These are phyloP conservation scores for Phlogophora meticulosa DNA, from an alignment of 2,888 invertebrate species.

Conservation along the genomic window DNA sequence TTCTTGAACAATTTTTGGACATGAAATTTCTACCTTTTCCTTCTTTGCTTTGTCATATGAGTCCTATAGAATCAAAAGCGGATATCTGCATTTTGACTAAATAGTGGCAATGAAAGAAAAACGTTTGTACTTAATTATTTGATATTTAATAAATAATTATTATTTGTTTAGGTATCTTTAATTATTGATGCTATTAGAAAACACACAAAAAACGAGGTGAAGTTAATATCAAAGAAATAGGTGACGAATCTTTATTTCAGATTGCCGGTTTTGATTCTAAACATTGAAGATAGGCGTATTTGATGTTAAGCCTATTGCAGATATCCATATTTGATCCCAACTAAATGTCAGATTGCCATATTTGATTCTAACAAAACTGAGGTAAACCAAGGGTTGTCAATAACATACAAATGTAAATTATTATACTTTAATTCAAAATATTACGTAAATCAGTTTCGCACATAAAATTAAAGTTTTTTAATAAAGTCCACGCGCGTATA, in stretches of 20 bases:
- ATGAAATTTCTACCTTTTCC: no score
- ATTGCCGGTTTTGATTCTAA: slow-evolving; percentile 13
- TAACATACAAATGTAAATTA: slow-evolving; percentile 23
- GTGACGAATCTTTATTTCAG: slow-evolving; percentile 10
- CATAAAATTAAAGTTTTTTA: slow-evolving; percentile 14
- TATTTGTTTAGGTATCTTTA: slow-evolving; percentile 12
- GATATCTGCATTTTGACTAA: slow-evolving; percentile 29
- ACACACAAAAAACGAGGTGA: slow-evolving; percentile 7
- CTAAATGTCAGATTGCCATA: slow-evolving; percentile 32
- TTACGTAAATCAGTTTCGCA: slow-evolving; percentile 9
- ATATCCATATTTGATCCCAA: slow-evolving; percentile 26
- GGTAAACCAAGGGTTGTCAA: slow-evolving; percentile 21
- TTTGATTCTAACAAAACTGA: slow-evolving; percentile 27
- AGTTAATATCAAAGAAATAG: slow-evolving; percentile 1
- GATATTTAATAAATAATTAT: slow-evolving; percentile 9
- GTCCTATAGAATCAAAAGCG: slow-evolving; percentile 19
- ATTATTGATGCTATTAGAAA: slow-evolving; percentile 2
- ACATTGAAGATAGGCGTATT: slow-evolving; percentile 16
- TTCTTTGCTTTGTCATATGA: no score
- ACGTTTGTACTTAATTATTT: slow-evolving; percentile 19
- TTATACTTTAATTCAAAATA: slow-evolving; percentile 9
- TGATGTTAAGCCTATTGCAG: slow-evolving; percentile 20
- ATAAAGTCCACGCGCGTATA: slow-evolving; percentile 4
- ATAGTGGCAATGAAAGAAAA: slow-evolving; percentile 30
- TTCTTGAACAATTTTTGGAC: no score